Evolutionary conservation across 1,140 invertebrate species (phyloP).

Genomic region (Drosophila saltans): DNA sequence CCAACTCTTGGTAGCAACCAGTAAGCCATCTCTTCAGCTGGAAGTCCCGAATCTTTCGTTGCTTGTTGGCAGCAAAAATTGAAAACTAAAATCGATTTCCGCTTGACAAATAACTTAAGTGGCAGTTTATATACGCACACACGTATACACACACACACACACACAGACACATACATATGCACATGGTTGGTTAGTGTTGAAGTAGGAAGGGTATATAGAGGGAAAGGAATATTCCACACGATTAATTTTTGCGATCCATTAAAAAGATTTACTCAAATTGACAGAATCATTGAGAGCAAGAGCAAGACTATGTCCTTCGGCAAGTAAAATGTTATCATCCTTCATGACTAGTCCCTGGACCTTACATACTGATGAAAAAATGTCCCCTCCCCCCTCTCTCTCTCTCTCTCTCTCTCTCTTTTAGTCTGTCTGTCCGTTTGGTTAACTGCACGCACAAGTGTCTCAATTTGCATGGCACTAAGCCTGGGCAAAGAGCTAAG

Average conservation of each 20-base stretch:
- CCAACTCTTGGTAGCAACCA: neutral
- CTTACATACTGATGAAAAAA: constrained; percentile 40
- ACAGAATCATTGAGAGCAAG: constrained; percentile 65
- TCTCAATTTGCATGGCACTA: constrained; percentile 76
- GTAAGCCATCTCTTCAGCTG: neutral
- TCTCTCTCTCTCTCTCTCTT: constrained; percentile 15
- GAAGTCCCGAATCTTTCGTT: constrained; percentile 1
- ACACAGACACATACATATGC: constrained; percentile 24
- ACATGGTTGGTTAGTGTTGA: neutral
- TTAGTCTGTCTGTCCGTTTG: constrained; percentile 11
- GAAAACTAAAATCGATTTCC: constrained; percentile 80
- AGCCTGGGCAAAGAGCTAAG: constrained; percentile 18
- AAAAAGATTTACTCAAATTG: constrained; percentile 82
- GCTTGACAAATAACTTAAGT: constrained; percentile 64
- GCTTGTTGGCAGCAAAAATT: constrained; percentile 38
- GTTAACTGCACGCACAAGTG: constrained; percentile 59
- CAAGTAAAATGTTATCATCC: constrained; percentile 25
- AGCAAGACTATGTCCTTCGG: constrained; percentile 39
- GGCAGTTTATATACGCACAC: constrained; percentile 59
- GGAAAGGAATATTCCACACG: constrained; percentile 70
- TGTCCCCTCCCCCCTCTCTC: neutral
- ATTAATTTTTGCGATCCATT: constrained; percentile 69
- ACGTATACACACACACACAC: constrained; percentile 26
- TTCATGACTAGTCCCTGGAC: constrained; percentile 50
- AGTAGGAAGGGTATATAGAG: neutral